Evolutionary conservation across 2,888 invertebrate species (phyloP).

Genomic region (Scaptomyza tumidula): DNA sequence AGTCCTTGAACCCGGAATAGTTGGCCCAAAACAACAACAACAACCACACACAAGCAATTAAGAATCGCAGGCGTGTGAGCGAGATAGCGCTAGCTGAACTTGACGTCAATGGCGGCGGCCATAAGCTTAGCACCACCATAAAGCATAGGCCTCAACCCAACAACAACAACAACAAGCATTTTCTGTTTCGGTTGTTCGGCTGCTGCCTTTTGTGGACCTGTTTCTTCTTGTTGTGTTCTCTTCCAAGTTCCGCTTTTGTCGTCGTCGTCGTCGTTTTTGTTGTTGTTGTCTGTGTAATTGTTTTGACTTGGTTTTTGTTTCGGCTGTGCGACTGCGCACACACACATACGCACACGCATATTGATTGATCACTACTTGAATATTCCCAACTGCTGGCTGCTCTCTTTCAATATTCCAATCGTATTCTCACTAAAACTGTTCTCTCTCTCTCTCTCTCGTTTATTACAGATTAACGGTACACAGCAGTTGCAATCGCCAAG

Average conservation of each 20-base stretch:
- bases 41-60: not conserved
- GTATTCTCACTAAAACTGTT: slow-evolving; percentile 13
- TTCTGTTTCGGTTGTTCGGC: slow-evolving; percentile 8
- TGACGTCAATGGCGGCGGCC: slow-evolving; percentile 69
- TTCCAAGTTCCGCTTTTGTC: slow-evolving; percentile 51
- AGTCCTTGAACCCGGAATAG: slow-evolving; percentile 70
- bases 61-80: slow-evolving; percentile 12
- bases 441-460: slow-evolving; percentile 10
- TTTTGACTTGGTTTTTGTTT: slow-evolving; percentile 30
- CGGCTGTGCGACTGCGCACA: slow-evolving; percentile 50
- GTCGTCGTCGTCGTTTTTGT: slow-evolving; percentile 1
- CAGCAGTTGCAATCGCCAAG: slow-evolving; percentile 68
- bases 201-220: slow-evolving; percentile 60
- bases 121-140: slow-evolving; percentile 5
- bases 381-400: slow-evolving; percentile 1
- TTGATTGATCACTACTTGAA: not conserved
- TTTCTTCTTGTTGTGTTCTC: slow-evolving; percentile 29
- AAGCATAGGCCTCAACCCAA: slow-evolving; percentile 47
- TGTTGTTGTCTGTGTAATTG: slow-evolving; percentile 30
- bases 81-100: slow-evolving; percentile 56
- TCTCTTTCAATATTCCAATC: slow-evolving; percentile 1
- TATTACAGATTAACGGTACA: slow-evolving; percentile 70
- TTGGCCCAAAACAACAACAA: slow-evolving; percentile 6
- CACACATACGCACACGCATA: not conserved
- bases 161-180: not conserved